phyloP scores from a whole-genome alignment of 2,113 vertebrate species.

The Hemicordylus capensis region DNA sequence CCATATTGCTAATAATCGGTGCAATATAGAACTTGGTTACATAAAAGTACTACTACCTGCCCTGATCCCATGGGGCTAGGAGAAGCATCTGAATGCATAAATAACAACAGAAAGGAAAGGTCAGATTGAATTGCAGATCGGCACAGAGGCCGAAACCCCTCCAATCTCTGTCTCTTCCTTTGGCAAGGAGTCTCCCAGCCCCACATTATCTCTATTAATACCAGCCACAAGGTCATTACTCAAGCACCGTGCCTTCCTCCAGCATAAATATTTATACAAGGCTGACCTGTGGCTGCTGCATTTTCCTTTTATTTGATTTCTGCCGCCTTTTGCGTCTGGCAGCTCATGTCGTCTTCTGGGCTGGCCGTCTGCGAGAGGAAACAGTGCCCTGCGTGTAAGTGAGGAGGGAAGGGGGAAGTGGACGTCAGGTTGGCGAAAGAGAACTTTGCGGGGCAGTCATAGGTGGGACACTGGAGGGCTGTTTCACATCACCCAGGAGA shows the following conservation, averaged over 20 bases:
- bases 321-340: constrained; percentile 83
- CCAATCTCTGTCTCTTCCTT: constrained; percentile 45
- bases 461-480: background rate
- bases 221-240: constrained; percentile 83
- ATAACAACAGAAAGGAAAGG: constrained; percentile 61
- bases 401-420: background rate
- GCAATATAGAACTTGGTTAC: too few relatives aligned
- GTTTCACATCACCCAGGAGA: constrained; percentile 25
- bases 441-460: background rate
- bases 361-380: constrained; percentile 70
- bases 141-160: constrained; percentile 72
- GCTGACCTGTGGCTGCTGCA: constrained; percentile 78
- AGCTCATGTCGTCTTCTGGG: constrained; percentile 77
- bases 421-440: background rate
- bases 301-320: constrained; percentile 86
- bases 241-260: constrained; percentile 80
- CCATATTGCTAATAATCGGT: too few relatives aligned
- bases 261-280: constrained; percentile 86
- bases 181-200: constrained; percentile 77
- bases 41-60: background rate
- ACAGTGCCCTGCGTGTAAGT: constrained; percentile 34
- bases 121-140: constrained; percentile 58
- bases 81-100: background rate
- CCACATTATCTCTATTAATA: constrained; percentile 84
- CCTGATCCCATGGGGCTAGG: background rate